These are phyloP conservation scores for Archivesica marissinica DNA, from an alignment of 1,140 invertebrate genomes.

Conservation along the genomic window DNA sequence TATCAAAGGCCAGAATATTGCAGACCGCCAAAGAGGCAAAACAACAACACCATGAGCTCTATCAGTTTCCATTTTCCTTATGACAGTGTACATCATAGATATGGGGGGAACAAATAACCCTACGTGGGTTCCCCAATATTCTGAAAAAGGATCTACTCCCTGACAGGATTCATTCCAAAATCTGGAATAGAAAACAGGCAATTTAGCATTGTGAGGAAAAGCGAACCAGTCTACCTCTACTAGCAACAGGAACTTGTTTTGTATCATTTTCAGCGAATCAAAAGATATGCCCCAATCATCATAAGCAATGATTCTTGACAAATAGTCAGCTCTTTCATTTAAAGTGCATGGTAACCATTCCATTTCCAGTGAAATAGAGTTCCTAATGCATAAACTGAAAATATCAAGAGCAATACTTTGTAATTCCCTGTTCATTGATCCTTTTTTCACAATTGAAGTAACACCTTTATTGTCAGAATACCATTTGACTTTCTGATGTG, in stretches of 20 bases:
- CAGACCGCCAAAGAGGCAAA: constrained; percentile 26
- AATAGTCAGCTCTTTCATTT: constrained; percentile 55
- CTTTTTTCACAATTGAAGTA: constrained; percentile 46
- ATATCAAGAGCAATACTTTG: constrained; percentile 44
- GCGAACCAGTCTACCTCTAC: constrained; percentile 52
- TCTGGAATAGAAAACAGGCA: constrained; percentile 34
- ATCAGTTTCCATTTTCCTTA: constrained; percentile 12
- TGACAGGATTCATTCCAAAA: constrained; percentile 29
- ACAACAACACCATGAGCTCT: neutral
- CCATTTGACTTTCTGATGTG: constrained; percentile 34
- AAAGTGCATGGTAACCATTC: constrained; percentile 57
- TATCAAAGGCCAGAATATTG: constrained; percentile 37
- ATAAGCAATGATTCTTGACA: constrained; percentile 47
- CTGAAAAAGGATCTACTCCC: constrained; percentile 42
- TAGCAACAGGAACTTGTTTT: neutral
- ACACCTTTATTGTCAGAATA: constrained; percentile 62
- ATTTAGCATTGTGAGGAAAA: constrained; percentile 28
- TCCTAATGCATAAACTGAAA: constrained; percentile 35
- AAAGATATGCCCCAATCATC: constrained; percentile 57
- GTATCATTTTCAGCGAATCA: neutral
- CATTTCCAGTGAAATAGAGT: constrained; percentile 46
- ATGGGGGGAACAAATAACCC: constrained; percentile 54
- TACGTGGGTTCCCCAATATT: neutral
- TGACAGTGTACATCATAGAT: neutral
- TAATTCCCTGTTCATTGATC: constrained; percentile 52